A percentile compares a stretch with the other conserved stretches of the same genome.
Evolutionary conservation across 2,113 vertebrate genomes (phyloP).

Genomic region (Pionites leucogaster): DNA sequence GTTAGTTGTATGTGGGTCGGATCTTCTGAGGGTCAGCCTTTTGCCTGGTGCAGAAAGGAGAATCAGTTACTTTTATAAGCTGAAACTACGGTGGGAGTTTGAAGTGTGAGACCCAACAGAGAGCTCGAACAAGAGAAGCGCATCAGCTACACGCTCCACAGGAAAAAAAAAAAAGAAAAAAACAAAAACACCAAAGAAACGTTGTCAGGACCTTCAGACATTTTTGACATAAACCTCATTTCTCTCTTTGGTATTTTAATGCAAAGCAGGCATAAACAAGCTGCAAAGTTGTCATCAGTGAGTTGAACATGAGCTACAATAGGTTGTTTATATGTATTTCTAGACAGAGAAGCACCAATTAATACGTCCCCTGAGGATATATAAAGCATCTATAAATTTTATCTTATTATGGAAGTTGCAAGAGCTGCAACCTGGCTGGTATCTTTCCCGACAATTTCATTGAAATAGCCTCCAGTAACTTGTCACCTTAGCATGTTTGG

Average conservation of each 20-base stretch:
- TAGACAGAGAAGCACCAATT: neutral
- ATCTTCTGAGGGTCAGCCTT: neutral
- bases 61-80: rapidly evolving
- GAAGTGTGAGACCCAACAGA: neutral
- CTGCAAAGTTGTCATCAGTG: neutral
- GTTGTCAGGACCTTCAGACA: rapidly evolving
- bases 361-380: neutral
- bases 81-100: neutral
- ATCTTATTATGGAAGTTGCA: neutral
- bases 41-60: too few species aligned
- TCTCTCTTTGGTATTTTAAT: rapidly evolving
- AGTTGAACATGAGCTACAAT: neutral
- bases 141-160: rapidly evolving
- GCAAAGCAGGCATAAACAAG: neutral
- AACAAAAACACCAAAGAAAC: rapidly evolving
- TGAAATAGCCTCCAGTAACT: neutral
- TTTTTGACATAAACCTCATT: rapidly evolving
- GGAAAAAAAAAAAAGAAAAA: rapidly evolving
- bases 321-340: neutral
- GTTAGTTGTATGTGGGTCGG: rapidly evolving
- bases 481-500: neutral
- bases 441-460: neutral
- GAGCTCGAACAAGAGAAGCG: neutral
- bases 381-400: neutral
- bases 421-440: neutral